These are phyloP conservation scores for Zaprionus capensis DNA, from an alignment of 1,140 invertebrate genomes.

Conservation along the genomic window DNA sequence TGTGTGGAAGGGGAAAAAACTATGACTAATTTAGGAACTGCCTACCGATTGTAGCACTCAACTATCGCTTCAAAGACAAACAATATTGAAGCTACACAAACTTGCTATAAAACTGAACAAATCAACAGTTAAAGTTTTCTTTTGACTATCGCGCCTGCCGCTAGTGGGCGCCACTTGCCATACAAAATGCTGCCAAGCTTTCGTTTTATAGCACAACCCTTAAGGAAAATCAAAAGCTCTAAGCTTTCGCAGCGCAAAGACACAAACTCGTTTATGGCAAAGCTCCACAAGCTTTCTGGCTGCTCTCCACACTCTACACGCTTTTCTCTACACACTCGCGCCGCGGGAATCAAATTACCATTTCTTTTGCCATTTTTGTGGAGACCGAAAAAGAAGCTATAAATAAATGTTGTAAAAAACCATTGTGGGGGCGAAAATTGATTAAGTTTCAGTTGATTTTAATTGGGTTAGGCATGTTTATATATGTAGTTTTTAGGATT, in stretches of 20 bases:
- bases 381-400: background rate
- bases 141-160: background rate
- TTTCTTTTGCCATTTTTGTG: background rate
- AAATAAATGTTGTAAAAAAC: background rate
- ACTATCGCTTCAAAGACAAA: background rate
- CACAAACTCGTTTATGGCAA: constrained; percentile 3
- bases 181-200: background rate
- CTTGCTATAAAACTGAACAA: background rate
- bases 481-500: too few species aligned
- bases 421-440: too few species aligned
- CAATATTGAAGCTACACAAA: background rate
- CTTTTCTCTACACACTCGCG: background rate
- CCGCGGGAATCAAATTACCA: background rate
- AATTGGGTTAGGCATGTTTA: too few species aligned
- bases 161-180: constrained; percentile 1
- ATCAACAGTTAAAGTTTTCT: too few species aligned
- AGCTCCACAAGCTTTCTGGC: background rate
- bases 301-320: background rate
- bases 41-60: background rate
- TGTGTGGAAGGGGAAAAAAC: background rate
- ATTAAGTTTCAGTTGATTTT: too few species aligned
- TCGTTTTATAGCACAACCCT: background rate
- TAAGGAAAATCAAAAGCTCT: constrained; percentile 1
- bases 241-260: background rate
- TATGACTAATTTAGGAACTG: background rate